Evolutionary conservation across 2,797 vertebrate species (phyloP).

Genomic region (Pantherophis alleghaniensis): DNA sequence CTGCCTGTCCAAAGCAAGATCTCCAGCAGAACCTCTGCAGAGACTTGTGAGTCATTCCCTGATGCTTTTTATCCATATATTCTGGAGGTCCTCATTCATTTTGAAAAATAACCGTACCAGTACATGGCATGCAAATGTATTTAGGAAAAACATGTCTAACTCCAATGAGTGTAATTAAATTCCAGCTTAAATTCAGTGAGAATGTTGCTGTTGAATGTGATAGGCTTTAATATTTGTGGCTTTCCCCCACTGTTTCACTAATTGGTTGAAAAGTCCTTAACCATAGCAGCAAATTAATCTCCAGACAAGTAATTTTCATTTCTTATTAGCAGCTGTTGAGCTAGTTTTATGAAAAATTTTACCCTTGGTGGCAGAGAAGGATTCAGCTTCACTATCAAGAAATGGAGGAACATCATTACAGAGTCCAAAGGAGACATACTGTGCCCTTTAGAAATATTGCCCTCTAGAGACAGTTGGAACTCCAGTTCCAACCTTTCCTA

Average conservation of each 20-base stretch:
- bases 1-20: slow-evolving; percentile 65
- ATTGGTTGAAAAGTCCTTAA: slow-evolving; percentile 17
- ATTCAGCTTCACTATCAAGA: not conserved
- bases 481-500: not conserved
- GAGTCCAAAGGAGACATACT: not conserved
- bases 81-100: slow-evolving; percentile 75
- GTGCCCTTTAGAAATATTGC: not conserved
- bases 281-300: slow-evolving; percentile 14
- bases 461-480: not conserved
- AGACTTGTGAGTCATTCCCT: slow-evolving; percentile 70
- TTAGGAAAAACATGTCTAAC: slow-evolving; percentile 69
- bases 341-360: not conserved
- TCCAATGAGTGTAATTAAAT: slow-evolving; percentile 48
- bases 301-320: slow-evolving; percentile 14
- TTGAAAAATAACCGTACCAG: slow-evolving; percentile 67
- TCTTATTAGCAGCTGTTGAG: slow-evolving; percentile 26
- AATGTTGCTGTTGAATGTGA: slow-evolving; percentile 6
- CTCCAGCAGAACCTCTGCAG: slow-evolving; percentile 74
- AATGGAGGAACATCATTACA: not conserved
- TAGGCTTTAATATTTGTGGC: not conserved
- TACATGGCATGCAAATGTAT: slow-evolving; percentile 71
- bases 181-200: slow-evolving; percentile 17
- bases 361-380: not conserved
- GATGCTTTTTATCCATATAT: slow-evolving; percentile 73
- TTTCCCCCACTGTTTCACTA: not conserved